Conservation (phyloP, 2,113 vertebrate genomes). For the Zosterops borbonicus region DNA sequence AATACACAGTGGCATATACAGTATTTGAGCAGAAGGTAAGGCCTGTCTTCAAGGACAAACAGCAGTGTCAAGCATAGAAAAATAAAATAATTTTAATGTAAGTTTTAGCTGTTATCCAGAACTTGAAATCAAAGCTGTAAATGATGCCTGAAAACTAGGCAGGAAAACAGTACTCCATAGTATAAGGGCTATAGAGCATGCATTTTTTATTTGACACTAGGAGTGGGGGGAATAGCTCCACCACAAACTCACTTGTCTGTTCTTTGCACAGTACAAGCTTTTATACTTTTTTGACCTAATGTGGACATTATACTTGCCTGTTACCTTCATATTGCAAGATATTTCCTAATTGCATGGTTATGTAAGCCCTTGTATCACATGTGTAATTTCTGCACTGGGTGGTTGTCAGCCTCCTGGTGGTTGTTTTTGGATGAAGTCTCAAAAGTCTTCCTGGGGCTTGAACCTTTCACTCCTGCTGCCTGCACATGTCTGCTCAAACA, state of each 20-base stretch:
- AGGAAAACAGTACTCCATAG: neutral
- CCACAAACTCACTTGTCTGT: neutral
- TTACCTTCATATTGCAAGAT: neutral
- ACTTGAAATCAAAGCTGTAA: neutral
- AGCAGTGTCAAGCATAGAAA: neutral
- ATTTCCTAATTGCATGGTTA: neutral
- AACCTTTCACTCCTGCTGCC: neutral
- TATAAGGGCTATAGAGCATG: accelerated
- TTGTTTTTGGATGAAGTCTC: neutral
- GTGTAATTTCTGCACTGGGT: accelerated
- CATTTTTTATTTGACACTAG: accelerated
- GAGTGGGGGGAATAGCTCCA: neutral
- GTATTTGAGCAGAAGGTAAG: neutral
- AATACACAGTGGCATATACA: accelerated
- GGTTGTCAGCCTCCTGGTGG: neutral
- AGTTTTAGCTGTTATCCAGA: neutral
- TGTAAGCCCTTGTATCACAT: neutral
- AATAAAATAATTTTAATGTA: neutral
- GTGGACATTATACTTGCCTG: neutral
- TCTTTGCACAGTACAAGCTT: neutral
- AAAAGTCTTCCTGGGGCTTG: neutral
- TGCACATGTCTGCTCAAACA: neutral
- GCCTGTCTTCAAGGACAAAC: neutral
- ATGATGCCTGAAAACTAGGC: neutral
- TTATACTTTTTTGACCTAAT: neutral